Evolutionary conservation across 2,113 vertebrate genomes (phyloP).

Genomic region (Ardeotis arabs): DNA sequence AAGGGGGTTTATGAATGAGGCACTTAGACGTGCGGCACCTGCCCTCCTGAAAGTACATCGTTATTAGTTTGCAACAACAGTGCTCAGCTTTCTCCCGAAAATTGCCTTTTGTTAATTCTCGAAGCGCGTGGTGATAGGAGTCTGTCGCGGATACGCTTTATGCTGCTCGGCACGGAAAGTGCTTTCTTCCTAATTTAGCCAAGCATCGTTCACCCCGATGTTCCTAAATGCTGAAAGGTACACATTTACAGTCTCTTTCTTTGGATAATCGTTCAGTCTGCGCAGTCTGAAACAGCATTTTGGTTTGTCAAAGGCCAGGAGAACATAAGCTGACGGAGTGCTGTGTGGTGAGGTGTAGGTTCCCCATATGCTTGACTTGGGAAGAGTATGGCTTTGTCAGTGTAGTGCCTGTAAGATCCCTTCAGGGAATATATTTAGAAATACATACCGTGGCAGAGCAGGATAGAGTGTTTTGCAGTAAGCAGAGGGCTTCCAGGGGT

Average conservation of each 20-base stretch:
- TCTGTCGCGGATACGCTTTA: neutral
- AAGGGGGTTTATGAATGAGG: slow-evolving; percentile 20
- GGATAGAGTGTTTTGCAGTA: neutral
- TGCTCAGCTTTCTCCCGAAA: neutral
- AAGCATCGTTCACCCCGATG: neutral
- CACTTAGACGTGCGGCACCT: neutral
- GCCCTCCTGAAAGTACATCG: slow-evolving; percentile 7
- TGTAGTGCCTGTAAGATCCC: neutral
- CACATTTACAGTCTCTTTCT: neutral
- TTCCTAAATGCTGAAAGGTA: neutral
- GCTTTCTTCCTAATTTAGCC: slow-evolving; percentile 14
- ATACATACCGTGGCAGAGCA: rapidly evolving
- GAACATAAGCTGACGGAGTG: neutral
- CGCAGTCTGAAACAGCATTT: neutral
- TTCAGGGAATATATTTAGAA: neutral
- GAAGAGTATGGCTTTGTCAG: neutral
- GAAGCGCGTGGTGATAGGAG: neutral
- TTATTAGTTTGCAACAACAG: neutral
- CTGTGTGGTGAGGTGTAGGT: neutral
- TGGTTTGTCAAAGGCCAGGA: neutral
- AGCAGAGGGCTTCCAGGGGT: neutral
- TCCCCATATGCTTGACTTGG: neutral
- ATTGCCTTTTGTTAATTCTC: slow-evolving; percentile 49
- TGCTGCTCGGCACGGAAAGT: neutral
- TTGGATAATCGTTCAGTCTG: neutral